phyloP scores from a whole-genome alignment of 2,888 invertebrate species.

The Harpalus rubripes region DNA sequence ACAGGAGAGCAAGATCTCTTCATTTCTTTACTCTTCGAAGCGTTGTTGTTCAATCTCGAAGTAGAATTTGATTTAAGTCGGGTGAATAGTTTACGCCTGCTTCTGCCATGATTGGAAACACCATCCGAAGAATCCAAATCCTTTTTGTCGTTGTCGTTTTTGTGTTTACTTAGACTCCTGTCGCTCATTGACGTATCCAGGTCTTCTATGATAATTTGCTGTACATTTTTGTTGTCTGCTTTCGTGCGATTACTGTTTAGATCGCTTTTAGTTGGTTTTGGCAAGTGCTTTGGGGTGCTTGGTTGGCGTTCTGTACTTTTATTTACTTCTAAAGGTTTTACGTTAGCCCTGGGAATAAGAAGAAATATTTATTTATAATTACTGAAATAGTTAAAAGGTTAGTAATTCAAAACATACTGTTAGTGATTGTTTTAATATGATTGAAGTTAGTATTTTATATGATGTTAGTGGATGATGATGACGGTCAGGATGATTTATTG shows the following conservation, averaged over 20 bases:
- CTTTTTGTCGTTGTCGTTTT: constrained; percentile 73
- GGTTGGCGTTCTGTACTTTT: constrained; percentile 74
- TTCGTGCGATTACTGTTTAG: constrained; percentile 73
- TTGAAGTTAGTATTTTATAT: constrained; percentile 44
- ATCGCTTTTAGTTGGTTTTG: constrained; percentile 76
- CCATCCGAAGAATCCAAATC: constrained; percentile 79
- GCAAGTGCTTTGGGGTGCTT: constrained; percentile 75
- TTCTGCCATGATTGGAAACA: constrained; percentile 78
- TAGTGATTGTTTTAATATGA: constrained; percentile 26
- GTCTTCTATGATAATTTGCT: constrained; percentile 75
- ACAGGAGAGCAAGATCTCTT: constrained; percentile 86
- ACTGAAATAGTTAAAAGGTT: constrained; percentile 42
- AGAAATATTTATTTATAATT: constrained; percentile 45
- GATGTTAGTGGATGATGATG: constrained; percentile 51
- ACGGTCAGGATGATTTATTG: constrained; percentile 32
- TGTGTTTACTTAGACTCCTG: constrained; percentile 77
- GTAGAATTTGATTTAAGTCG: constrained; percentile 86
- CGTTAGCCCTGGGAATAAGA: constrained; percentile 72
- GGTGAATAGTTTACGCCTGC: constrained; percentile 84
- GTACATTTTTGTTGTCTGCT: constrained; percentile 73
- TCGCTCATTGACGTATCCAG: constrained; percentile 77
- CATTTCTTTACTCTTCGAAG: constrained; percentile 77
- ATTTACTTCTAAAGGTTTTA: constrained; percentile 73
- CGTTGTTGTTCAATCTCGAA: constrained; percentile 82
- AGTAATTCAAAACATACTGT: constrained; percentile 57